Evolutionary conservation across 2,113 vertebrate species (phyloP).

Genomic region (Nycticryphes semicollaris): DNA sequence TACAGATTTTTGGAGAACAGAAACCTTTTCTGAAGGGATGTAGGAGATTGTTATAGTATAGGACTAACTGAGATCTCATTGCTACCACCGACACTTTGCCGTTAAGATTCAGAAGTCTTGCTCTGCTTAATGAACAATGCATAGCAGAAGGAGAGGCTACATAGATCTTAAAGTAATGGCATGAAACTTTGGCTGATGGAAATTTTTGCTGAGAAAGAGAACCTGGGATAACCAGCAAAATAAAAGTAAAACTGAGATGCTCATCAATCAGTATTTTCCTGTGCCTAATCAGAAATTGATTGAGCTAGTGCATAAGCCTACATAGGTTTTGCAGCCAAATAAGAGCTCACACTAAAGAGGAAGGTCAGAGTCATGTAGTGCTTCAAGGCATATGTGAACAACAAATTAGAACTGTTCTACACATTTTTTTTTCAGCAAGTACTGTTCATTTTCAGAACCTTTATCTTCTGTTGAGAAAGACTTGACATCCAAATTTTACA

Average conservation of each 20-base stretch:
- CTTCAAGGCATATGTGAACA: background rate
- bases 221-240: background rate
- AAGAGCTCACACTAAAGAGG: background rate
- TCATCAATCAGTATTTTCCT: background rate
- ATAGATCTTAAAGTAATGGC: background rate
- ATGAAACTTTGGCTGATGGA: background rate
- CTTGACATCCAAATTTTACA: background rate
- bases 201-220: background rate
- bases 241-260: background rate
- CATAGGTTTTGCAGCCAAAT: background rate
- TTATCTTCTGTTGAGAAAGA: background rate
- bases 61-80: background rate
- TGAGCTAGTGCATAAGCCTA: background rate
- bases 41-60: background rate
- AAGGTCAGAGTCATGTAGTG: rapidly evolving
- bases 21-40: background rate
- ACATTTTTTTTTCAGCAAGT: background rate
- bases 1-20: background rate
- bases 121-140: background rate
- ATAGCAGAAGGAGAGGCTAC: rapidly evolving
- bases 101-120: background rate
- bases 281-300: background rate
- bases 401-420: background rate
- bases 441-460: background rate
- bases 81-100: background rate